phyloP scores from a whole-genome alignment of 2,113 vertebrate genomes.

The Vulpes ferrilata region DNA sequence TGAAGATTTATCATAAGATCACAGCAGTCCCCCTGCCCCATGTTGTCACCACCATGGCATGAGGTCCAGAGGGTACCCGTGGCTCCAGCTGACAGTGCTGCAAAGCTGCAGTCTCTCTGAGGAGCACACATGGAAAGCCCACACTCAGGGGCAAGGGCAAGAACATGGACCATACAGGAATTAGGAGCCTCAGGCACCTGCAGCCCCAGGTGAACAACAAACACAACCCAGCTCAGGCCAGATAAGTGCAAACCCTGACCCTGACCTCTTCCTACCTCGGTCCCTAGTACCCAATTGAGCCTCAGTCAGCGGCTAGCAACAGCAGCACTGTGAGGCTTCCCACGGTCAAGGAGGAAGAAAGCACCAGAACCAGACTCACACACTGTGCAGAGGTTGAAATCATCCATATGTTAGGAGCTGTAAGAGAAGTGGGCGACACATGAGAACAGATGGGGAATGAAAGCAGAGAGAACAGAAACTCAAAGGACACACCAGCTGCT shows the following conservation, averaged over 20 bases:
- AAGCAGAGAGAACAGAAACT: background rate
- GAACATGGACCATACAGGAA: background rate
- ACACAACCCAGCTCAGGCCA: background rate
- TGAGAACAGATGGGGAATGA: background rate
- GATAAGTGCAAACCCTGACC: background rate
- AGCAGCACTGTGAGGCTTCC: background rate
- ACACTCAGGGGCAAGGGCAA: background rate
- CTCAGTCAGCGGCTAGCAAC: background rate
- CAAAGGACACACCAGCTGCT: background rate
- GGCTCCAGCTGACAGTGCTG: background rate
- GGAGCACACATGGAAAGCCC: accelerated
- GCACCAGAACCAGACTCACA: background rate
- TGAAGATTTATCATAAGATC: background rate
- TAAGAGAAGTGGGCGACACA: background rate
- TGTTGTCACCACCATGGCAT: accelerated
- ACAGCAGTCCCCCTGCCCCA: background rate
- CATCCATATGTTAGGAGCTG: background rate
- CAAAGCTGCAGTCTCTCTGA: background rate
- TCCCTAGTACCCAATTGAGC: background rate
- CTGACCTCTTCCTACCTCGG: background rate
- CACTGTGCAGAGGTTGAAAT: too few relatives aligned
- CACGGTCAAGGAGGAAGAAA: too few relatives aligned
- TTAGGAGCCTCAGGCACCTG: background rate
- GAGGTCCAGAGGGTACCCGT: background rate
- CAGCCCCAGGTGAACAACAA: background rate